A percentile compares a stretch with the other conserved stretches of the same genome.
phyloP scores from a whole-genome alignment of 2,888 invertebrate genomes.

The Dendrolimus pini region DNA sequence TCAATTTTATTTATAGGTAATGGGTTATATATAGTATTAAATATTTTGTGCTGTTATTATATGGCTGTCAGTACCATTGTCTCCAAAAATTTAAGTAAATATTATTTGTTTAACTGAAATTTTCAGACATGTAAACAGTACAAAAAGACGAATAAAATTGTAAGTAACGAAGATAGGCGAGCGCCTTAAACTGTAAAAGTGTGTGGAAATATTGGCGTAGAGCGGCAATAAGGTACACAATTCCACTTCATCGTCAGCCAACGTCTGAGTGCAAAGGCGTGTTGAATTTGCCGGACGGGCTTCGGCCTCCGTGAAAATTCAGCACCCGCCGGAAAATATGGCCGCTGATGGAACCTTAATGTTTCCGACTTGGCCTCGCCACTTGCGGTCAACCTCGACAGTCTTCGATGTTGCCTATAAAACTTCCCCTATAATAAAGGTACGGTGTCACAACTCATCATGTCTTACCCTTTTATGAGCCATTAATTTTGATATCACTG shows the following conservation, averaged over 20 bases:
- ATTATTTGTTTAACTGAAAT: too few relatives aligned
- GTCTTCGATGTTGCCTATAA: conserved; percentile 50
- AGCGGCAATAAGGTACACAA: conserved; percentile 51
- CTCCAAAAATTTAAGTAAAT: too few relatives aligned
- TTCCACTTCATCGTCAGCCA: conserved; percentile 53
- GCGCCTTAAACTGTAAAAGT: conserved; percentile 42
- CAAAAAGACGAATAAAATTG: conserved; percentile 6
- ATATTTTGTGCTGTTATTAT: too few relatives aligned
- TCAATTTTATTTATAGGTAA: too few relatives aligned
- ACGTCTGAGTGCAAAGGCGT: conserved; percentile 73
- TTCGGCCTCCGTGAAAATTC: conserved; percentile 63
- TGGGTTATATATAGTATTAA: too few relatives aligned
- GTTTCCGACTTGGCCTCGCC: conserved; percentile 64
- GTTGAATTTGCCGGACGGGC: conserved; percentile 51
- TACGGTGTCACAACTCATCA: conserved; percentile 22
- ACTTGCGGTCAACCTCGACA: conserved; percentile 54
- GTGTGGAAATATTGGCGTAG: conserved; percentile 53
- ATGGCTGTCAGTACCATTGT: too few relatives aligned
- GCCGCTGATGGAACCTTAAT: conserved; percentile 71
- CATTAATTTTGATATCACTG: too few relatives aligned
- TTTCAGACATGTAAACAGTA: neutral
- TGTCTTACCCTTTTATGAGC: too few relatives aligned
- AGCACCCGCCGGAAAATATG: conserved; percentile 63
- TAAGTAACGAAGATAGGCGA: conserved; percentile 16
- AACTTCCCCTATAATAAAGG: conserved; percentile 41